Evolutionary conservation across 53 echinoderm and acorn worm genomes (phyloP).

Genomic region (Glandiceps talaboti): DNA sequence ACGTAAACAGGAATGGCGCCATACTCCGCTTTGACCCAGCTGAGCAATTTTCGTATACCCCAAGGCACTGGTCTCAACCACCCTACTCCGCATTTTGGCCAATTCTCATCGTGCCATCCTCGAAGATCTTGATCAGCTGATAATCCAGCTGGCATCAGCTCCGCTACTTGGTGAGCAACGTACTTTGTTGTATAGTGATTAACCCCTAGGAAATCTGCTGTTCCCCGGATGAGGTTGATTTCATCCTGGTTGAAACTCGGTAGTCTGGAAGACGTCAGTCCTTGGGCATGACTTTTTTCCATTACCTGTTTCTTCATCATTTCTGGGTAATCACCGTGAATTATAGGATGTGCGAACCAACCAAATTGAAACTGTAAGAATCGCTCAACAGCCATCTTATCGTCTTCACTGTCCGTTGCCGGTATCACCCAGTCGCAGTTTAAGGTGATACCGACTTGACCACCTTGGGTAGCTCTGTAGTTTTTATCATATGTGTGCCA

Average conservation of each 20-base stretch:
- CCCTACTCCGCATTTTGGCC: conserved; percentile 9
- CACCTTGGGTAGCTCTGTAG: not conserved
- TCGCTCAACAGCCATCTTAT: not conserved
- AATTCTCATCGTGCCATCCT: conserved; percentile 8
- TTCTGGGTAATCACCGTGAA: conserved; percentile 13
- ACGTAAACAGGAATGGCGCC: not conserved
- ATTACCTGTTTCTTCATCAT: conserved; percentile 19
- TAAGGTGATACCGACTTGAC: not conserved
- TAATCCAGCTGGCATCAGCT: not conserved
- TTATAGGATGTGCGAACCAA: not conserved
- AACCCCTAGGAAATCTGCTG: conserved; percentile 43
- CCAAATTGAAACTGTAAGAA: not conserved
- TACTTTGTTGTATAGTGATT: conserved; percentile 52
- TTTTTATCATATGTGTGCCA: not conserved
- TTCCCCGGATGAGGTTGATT: conserved; percentile 22
- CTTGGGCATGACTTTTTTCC: conserved; percentile 25
- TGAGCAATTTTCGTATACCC: not conserved
- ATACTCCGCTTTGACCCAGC: not conserved
- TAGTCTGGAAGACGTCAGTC: conserved; percentile 28
- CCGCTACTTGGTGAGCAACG: not conserved
- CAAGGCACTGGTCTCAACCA: not conserved
- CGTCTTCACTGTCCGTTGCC: not conserved
- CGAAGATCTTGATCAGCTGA: conserved; percentile 7
- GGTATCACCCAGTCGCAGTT: not conserved
- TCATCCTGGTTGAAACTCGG: conserved; percentile 33